phyloP scores from a whole-genome alignment of 2,888 invertebrate species.

The Epistrophe eligans region DNA sequence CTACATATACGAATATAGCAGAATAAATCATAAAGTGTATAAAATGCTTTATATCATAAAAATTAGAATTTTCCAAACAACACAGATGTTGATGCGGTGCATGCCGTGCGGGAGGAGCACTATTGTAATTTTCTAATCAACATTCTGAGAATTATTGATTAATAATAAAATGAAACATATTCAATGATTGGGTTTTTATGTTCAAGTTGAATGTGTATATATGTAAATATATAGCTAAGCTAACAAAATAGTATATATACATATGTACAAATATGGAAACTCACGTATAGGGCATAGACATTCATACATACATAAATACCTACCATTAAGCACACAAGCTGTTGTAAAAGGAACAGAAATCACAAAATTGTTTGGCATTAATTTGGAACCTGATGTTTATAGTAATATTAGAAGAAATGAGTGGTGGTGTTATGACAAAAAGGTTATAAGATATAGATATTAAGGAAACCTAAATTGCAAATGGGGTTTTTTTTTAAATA shows the following conservation, averaged over 20 bases:
- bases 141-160: conserved; percentile 54
- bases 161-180: conserved; percentile 45
- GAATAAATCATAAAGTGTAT: not conserved
- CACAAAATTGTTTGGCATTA: conserved; percentile 9
- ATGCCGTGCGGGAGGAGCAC: not conserved
- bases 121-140: conserved; percentile 50
- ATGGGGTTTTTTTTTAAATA: not conserved
- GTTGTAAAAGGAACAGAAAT: not conserved
- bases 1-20: no score
- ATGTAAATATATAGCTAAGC: not conserved
- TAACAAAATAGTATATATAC: not conserved
- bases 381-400: conserved; percentile 4
- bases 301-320: not conserved
- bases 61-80: conserved; percentile 4
- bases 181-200: conserved; percentile 23
- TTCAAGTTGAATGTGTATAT: not conserved
- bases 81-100: not conserved
- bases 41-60: not conserved
- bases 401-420: not conserved
- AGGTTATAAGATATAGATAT: not conserved
- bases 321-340: not conserved
- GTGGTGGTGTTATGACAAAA: not conserved
- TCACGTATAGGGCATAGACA: not conserved
- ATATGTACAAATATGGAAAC: not conserved
- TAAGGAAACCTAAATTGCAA: not conserved